These are phyloP conservation scores for Scaptomyza graminum DNA, from an alignment of 1,140 invertebrate species.

Conservation along the genomic window DNA sequence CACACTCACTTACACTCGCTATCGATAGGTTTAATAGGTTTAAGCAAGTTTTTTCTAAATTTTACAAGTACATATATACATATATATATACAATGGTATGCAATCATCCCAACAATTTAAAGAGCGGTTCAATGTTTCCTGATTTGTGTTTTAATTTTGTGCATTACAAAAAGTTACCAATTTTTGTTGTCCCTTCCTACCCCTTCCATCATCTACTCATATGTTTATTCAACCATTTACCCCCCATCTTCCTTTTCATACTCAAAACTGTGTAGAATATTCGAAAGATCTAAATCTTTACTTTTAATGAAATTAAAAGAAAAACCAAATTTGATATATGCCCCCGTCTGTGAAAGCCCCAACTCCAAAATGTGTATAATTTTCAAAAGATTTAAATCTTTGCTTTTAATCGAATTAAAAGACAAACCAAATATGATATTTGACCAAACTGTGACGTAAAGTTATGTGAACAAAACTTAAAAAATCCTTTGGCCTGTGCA, in stretches of 20 bases:
- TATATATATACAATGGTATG: constrained; percentile 51
- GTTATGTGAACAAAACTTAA: constrained; percentile 26
- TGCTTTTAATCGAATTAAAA: constrained; percentile 61
- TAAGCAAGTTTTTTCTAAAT: constrained; percentile 41
- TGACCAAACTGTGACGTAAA: constrained; percentile 22
- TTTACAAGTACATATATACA: constrained; percentile 10
- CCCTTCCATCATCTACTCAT: neutral
- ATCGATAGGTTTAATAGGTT: constrained; percentile 62
- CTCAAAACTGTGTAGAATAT: constrained; percentile 21
- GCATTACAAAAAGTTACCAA: constrained; percentile 69
- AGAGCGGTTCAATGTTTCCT: constrained; percentile 82
- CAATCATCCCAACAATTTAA: constrained; percentile 78
- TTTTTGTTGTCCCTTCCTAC: neutral
- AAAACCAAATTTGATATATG: constrained; percentile 38
- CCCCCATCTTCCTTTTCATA: neutral
- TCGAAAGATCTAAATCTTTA: constrained; percentile 26
- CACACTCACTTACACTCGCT: constrained; percentile 51
- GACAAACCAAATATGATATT: constrained; percentile 36
- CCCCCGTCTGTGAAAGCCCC: constrained; percentile 41
- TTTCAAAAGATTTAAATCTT: constrained; percentile 40
- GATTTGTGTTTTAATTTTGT: constrained; percentile 74
- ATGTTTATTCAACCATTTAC: constrained; percentile 3
- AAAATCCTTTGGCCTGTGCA: constrained; percentile 11
- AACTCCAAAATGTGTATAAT: constrained; percentile 24
- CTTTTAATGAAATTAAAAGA: constrained; percentile 60